These are phyloP conservation scores for Belgica antarctica DNA, from an alignment of 2,888 invertebrate species.

Conservation along the genomic window DNA sequence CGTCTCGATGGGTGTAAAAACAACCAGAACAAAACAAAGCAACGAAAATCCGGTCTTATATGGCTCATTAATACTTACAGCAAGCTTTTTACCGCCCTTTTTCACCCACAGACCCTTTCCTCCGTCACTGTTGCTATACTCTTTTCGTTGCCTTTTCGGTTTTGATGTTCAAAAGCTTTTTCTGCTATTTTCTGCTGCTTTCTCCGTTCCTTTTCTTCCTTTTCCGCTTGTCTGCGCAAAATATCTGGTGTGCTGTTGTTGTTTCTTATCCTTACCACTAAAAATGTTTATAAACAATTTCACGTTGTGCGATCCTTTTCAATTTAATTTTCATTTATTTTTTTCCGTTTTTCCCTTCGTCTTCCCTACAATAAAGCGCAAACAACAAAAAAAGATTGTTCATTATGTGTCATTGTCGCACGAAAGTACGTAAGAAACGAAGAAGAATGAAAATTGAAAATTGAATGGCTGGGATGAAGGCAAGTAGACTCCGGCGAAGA, in stretches of 20 bases:
- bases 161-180: background rate
- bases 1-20: background rate
- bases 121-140: constrained; percentile 12
- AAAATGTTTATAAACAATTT: constrained; percentile 42
- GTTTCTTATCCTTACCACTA: constrained; percentile 25
- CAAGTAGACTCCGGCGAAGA: background rate
- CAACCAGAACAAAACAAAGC: constrained; percentile 23
- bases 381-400: constrained; percentile 29
- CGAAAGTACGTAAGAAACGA: background rate
- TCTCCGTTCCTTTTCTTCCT: background rate
- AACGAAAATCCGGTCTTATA: constrained; percentile 37
- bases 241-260: constrained; percentile 8
- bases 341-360: no score
- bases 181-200: constrained; percentile 8
- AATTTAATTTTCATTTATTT: constrained; percentile 42
- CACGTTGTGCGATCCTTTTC: constrained; percentile 42
- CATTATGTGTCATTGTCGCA: constrained; percentile 41
- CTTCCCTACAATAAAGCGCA: background rate
- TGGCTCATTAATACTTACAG: constrained; percentile 43
- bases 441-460: constrained; percentile 14
- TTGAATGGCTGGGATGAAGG: constrained; percentile 26
- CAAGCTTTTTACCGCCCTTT: background rate
- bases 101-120: no score
- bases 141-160: constrained; percentile 28
- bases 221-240: constrained; percentile 8